Conservation (phyloP, 2,113 vertebrate species). For the Poecile atricapillus region DNA sequence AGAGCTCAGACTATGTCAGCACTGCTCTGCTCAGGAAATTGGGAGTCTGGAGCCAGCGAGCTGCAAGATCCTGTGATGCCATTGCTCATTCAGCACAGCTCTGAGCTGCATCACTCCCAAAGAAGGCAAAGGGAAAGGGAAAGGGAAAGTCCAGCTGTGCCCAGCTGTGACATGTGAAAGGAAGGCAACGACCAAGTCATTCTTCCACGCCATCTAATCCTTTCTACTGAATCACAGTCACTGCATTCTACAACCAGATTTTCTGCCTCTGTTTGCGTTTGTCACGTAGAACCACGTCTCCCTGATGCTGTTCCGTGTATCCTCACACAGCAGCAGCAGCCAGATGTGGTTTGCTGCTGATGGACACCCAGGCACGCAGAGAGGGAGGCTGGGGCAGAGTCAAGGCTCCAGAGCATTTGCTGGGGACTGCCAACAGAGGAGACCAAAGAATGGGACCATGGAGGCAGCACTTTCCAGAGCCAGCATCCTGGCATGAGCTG, state of each 20-base stretch:
- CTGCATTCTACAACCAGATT: background rate
- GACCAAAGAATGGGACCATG: background rate
- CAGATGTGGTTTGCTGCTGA: background rate
- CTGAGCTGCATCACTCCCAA: background rate
- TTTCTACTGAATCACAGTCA: background rate
- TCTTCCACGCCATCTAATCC: background rate
- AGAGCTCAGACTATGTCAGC: background rate
- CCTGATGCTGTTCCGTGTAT: background rate
- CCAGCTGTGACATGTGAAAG: background rate
- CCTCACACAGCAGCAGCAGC: background rate
- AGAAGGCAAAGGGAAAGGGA: background rate
- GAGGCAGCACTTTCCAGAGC: background rate
- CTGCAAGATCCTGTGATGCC: background rate
- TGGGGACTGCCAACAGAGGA: background rate
- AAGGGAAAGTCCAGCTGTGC: background rate
- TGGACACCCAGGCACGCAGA: background rate
- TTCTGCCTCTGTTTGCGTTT: background rate
- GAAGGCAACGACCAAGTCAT: background rate
- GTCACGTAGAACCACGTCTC: background rate
- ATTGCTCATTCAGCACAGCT: background rate
- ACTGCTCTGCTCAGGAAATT: background rate
- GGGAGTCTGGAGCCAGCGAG: background rate
- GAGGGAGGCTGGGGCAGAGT: background rate
- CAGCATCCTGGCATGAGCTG: background rate
- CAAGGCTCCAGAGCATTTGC: background rate